A percentile compares a stretch with the other conserved stretches of the same genome.
phyloP scores from a whole-genome alignment of 2,113 vertebrate species.

The Xyrauchen texanus region DNA sequence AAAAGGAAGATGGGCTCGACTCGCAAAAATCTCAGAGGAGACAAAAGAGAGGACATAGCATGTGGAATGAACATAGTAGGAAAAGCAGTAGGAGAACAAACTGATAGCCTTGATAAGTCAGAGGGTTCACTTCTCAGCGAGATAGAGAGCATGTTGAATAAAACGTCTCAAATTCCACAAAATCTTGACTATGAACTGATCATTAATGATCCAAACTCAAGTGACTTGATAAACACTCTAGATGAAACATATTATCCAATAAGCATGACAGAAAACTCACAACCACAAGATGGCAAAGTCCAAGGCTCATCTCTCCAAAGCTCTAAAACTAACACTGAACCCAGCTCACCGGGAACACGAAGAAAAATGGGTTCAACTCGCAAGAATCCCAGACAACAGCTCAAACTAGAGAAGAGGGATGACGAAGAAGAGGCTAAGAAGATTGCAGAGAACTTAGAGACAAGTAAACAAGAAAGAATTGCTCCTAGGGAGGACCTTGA shows the following conservation, averaged over 20 bases:
- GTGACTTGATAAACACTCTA: neutral
- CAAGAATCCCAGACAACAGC: constrained; percentile 55
- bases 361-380: constrained; percentile 75
- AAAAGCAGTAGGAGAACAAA: neutral
- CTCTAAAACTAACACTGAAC: constrained; percentile 3
- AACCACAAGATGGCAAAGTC: neutral
- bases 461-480: neutral
- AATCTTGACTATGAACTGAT: neutral
- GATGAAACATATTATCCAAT: neutral
- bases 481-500: constrained; percentile 12
- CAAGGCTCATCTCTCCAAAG: neutral
- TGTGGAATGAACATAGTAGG: neutral
- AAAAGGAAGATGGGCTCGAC: constrained; percentile 41
- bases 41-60: neutral
- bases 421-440: constrained; percentile 17
- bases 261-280: constrained; percentile 12
- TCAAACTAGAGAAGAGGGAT: constrained; percentile 23
- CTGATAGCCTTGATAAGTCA: neutral
- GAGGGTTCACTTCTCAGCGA: constrained; percentile 39
- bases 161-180: constrained; percentile 14
- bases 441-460: constrained; percentile 14
- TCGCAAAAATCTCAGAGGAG: constrained; percentile 16
- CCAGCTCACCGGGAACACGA: constrained; percentile 48
- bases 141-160: constrained; percentile 30
- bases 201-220: neutral